Conservation (phyloP, 1,140 invertebrate species). For the Ctenoplectra terminalis region DNA sequence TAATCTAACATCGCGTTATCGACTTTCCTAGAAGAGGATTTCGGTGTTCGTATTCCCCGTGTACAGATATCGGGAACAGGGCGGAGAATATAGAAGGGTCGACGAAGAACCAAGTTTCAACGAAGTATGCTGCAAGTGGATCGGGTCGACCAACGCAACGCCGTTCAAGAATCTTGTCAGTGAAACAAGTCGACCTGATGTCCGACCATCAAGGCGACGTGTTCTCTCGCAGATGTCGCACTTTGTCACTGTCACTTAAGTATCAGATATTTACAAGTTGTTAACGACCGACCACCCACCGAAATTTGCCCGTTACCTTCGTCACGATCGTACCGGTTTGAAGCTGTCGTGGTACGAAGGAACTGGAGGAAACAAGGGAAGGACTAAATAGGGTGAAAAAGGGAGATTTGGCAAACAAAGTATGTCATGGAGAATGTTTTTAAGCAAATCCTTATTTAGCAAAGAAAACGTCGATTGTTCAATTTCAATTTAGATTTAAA, state of each 20-base stretch:
- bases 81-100: neutral
- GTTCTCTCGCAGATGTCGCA: conserved; percentile 36
- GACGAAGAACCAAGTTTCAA: conserved; percentile 16
- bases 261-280: conserved; percentile 58
- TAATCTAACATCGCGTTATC: neutral
- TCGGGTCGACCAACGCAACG: neutral
- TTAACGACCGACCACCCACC: conserved; percentile 35
- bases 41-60: neutral
- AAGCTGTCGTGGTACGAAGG: neutral
- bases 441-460: too few species aligned
- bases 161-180: conserved; percentile 1
- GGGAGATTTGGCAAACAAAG: neutral
- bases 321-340: neutral
- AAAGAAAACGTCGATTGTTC: neutral
- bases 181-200: conserved; percentile 48
- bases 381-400: neutral
- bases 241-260: conserved; percentile 43
- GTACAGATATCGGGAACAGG: neutral
- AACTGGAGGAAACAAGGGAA: neutral
- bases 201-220: conserved; percentile 18
- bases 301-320: neutral
- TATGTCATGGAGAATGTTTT: too few species aligned
- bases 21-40: neutral
- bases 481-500: neutral
- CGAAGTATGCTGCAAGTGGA: conserved; percentile 20